Base-by-base conservation (phyloP, 1,140 invertebrate genomes). In the Brachionus calyciflorus region DNA sequence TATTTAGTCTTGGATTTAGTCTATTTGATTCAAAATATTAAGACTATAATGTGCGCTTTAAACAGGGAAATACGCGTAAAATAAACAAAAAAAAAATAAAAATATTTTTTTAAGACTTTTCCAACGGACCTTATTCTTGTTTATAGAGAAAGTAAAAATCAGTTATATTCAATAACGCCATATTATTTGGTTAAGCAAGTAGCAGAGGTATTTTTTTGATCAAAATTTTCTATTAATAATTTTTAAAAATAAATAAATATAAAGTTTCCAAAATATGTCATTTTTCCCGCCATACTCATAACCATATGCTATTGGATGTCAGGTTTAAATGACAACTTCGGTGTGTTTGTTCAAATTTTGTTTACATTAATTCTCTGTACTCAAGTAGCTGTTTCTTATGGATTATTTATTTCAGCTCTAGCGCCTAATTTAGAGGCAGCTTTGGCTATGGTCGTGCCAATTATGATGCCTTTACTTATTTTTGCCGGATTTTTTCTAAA, bases 401-500 rank as follows among this genome's bases (percentile, higher is more conserved):
- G 69, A 5, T 94, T 96, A 82, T 63, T 76, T 19, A 57, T 76
- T 19, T 76, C 73, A 7, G 49, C 41, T 7, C 19, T 76, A 9
- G 55, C 73, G 3, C 46, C 73, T 19, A 48, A 60, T 76, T 14
- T 40, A n/a, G 55, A 76, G 1, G 19, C 46, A 19, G 93, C 94
- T 0, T 84, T 96, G 3, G 91, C 93, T 0, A 87, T 97, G 63
- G 91, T 92, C 1, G 93, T 93, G 12, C 92, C 94, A 1, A 87
- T 96, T 21, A 90, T 96, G 60, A 92, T 96, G 78, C 94, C 94
- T 0, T 91, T 98, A 82, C 86, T 98, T 82, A 84, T 97, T 14
- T 96, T 97, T 82, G 94, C 93, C 55, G 95, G 95, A 51, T 98
- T 96, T 85, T 97, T 96, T 83, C 85, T 98, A 19, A 97, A 97